Conservation (phyloP, 2,797 vertebrate genomes). For the Octomys mimax region DNA sequence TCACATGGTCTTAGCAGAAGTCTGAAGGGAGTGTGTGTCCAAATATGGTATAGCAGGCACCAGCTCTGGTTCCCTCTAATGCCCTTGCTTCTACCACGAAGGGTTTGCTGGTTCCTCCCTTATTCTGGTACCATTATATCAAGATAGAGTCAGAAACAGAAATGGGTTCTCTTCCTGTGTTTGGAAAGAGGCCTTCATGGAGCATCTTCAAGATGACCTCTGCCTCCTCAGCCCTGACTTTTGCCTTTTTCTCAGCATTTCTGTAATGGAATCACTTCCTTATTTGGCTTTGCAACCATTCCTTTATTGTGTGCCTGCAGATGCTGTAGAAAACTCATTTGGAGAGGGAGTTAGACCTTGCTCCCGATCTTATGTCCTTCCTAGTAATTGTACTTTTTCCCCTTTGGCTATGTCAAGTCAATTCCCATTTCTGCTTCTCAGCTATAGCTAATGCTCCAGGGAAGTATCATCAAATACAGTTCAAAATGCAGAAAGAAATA, state of each 20-base stretch:
- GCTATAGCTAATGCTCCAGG: not conserved
- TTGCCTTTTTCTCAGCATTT: not conserved
- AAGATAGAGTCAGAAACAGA: not conserved
- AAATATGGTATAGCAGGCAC: not conserved
- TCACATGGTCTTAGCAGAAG: not conserved
- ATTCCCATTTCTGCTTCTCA: not conserved
- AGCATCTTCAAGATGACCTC: not conserved
- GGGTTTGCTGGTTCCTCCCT: not conserved
- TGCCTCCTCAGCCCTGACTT: not conserved
- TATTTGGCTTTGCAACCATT: not conserved
- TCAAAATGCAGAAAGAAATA: not conserved
- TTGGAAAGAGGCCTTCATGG: not conserved
- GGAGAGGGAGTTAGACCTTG: not conserved
- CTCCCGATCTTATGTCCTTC: not conserved
- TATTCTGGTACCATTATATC: too few species aligned
- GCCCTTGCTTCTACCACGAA: not conserved
- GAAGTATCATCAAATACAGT: not conserved
- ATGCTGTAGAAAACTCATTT: not conserved
- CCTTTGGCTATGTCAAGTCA: not conserved
- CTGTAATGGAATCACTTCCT: not conserved
- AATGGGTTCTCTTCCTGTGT: not conserved
- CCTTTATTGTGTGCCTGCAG: not conserved
- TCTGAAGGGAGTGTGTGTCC: not conserved
- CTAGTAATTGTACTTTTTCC: not conserved
- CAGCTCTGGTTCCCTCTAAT: not conserved